A percentile compares a stretch with the other conserved stretches of the same genome.
Evolutionary conservation across 1,140 invertebrate species (phyloP).

Genomic region (Eubasilissa regina): DNA sequence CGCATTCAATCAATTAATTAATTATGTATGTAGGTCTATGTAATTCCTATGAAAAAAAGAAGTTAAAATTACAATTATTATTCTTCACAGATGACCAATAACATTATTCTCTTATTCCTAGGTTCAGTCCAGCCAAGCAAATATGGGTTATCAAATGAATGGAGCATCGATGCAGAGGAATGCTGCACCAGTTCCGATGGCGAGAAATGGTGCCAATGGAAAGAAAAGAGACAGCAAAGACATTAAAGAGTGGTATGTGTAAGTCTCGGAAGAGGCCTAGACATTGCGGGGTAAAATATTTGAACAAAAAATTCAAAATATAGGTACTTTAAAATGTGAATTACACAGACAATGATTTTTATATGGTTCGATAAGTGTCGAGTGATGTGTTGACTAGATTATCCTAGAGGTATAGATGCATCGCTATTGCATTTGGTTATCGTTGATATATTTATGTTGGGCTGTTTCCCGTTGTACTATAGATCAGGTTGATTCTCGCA

Average conservation of each 20-base stretch:
- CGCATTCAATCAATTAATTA: too few species aligned
- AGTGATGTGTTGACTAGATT: slow-evolving; percentile 32
- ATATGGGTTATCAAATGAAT: slow-evolving; percentile 59
- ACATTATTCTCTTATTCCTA: slow-evolving; percentile 42
- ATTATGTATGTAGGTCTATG: too few species aligned
- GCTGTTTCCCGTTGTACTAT: slow-evolving; percentile 18
- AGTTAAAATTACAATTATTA: too few species aligned
- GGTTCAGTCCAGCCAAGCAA: slow-evolving; percentile 58
- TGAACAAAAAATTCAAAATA: too few species aligned
- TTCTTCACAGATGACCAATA: not conserved
- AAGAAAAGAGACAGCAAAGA: slow-evolving; percentile 88
- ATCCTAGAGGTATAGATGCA: slow-evolving; percentile 26
- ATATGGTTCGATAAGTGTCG: slow-evolving; percentile 31
- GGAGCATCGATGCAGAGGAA: slow-evolving; percentile 56
- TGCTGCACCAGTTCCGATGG: slow-evolving; percentile 63
- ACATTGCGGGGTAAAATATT: slow-evolving; percentile 10
- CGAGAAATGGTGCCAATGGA: slow-evolving; percentile 72
- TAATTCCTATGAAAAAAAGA: too few species aligned
- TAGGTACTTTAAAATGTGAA: slow-evolving; percentile 19
- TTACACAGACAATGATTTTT: slow-evolving; percentile 35
- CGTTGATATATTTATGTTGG: slow-evolving; percentile 14
- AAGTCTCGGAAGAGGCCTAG: slow-evolving; percentile 59
- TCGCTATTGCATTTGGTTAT: slow-evolving; percentile 14
- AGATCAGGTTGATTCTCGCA: slow-evolving; percentile 15
- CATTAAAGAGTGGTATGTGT: slow-evolving; percentile 96